These are phyloP conservation scores for Gephyroberyx darwinii DNA, from an alignment of 2,797 vertebrate genomes.

Conservation along the genomic window DNA sequence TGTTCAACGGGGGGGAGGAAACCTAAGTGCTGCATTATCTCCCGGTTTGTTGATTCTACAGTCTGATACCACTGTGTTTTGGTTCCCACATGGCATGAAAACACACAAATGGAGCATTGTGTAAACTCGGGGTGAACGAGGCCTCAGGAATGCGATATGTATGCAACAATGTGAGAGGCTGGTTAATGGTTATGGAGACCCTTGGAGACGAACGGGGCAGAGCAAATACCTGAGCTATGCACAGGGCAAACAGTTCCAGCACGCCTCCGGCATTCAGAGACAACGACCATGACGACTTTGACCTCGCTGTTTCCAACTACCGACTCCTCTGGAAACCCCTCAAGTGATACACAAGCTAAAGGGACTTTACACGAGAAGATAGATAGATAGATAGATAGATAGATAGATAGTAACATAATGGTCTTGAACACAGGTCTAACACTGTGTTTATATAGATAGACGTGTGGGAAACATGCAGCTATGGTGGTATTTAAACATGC, in stretches of 20 bases:
- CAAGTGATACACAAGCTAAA: not conserved
- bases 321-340: not conserved
- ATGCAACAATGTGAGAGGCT: constrained; percentile 57
- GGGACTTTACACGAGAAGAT: not conserved
- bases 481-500: constrained; percentile 23
- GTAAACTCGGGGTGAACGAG: constrained; percentile 59
- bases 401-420: too few species aligned
- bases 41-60: constrained; percentile 38
- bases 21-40: constrained; percentile 30
- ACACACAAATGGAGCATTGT: constrained; percentile 61
- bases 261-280: constrained; percentile 51
- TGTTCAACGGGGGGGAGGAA: constrained; percentile 18
- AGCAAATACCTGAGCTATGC: constrained; percentile 73
- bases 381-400: not conserved
- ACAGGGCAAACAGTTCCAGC: constrained; percentile 56
- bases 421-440: too few species aligned
- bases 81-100: constrained; percentile 62
- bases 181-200: constrained; percentile 79
- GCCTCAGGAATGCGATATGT: constrained; percentile 72
- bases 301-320: constrained; percentile 31
- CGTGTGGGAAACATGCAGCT: not conserved
- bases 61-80: constrained; percentile 52
- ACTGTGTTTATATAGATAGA: not conserved
- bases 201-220: constrained; percentile 51
- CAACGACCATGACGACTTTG: constrained; percentile 33